These are phyloP conservation scores for Quadriops clusia DNA, from an alignment of 2,888 invertebrate genomes.

Conservation along the genomic window DNA sequence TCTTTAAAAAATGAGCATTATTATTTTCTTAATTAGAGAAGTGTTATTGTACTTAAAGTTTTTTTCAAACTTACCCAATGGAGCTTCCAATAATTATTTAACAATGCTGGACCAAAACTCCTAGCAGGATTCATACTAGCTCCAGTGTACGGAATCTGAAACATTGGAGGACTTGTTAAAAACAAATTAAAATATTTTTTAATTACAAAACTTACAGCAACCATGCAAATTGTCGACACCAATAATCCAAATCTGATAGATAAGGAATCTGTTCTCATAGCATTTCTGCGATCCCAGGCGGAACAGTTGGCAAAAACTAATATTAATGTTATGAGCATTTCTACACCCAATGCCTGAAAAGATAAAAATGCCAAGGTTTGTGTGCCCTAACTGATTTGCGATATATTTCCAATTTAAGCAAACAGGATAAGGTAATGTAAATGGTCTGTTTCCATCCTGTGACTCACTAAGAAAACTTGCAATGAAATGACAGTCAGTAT, in stretches of 20 bases:
- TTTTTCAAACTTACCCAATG: conserved; percentile 48
- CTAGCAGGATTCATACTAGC: conserved; percentile 60
- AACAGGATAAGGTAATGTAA: too few species aligned
- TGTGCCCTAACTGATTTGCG: too few species aligned
- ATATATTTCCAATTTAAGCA: too few species aligned
- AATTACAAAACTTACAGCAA: conserved; percentile 45
- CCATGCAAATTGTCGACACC: conserved; percentile 49
- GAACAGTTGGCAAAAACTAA: conserved; percentile 55
- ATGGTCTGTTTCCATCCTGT: too few species aligned
- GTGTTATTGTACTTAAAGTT: not conserved
- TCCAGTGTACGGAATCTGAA: conserved; percentile 45
- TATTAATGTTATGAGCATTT: conserved; percentile 50
- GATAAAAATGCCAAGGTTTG: too few species aligned
- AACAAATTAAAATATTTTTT: not conserved
- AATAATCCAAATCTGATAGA: conserved; percentile 57
- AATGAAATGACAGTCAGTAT: too few species aligned
- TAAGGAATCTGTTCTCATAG: conserved; percentile 48
- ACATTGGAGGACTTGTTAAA: conserved; percentile 9
- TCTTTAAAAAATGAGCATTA: conserved; percentile 22
- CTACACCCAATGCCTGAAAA: conserved; percentile 48
- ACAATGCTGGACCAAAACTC: conserved; percentile 57
- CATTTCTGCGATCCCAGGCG: conserved; percentile 58
- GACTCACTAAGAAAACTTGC: too few species aligned
- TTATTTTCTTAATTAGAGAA: conserved; percentile 2
- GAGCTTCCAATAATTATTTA: conserved; percentile 49